Conservation (phyloP, 1,140 invertebrate species). For the Brachionus angularis region DNA sequence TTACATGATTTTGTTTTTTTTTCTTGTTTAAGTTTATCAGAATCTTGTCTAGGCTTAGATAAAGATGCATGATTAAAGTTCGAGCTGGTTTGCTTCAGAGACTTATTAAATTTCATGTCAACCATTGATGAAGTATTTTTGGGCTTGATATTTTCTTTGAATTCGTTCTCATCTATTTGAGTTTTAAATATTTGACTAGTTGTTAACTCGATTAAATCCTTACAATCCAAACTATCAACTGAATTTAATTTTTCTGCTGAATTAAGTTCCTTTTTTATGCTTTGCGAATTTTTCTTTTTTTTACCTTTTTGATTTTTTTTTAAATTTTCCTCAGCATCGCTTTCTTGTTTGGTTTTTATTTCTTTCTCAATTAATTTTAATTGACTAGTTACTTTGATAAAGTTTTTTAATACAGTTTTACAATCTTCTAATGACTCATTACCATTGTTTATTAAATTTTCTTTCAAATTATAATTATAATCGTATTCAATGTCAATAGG, state of each 20-base stretch:
- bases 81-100: no score
- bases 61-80: no score
- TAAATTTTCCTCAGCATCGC: background rate
- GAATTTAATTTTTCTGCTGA: no score
- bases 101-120: no score
- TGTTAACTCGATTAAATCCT: background rate
- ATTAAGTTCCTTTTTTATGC: constrained; percentile 1
- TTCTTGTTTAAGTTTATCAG: no score
- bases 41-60: no score
- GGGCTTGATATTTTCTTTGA: background rate
- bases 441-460: background rate
- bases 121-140: no score
- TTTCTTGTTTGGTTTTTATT: background rate
- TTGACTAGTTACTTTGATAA: background rate
- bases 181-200: constrained; percentile 17
- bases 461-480: background rate
- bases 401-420: background rate
- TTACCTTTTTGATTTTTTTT: constrained; percentile 1
- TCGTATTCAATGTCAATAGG: background rate
- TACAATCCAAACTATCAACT: background rate
- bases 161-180: constrained; percentile 8
- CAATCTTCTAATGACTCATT: background rate
- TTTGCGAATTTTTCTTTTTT: constrained; percentile 23
- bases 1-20: no score
- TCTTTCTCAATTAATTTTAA: background rate